phyloP scores from a whole-genome alignment of 2,113 vertebrate genomes.

The Zonotrichia leucophrys region DNA sequence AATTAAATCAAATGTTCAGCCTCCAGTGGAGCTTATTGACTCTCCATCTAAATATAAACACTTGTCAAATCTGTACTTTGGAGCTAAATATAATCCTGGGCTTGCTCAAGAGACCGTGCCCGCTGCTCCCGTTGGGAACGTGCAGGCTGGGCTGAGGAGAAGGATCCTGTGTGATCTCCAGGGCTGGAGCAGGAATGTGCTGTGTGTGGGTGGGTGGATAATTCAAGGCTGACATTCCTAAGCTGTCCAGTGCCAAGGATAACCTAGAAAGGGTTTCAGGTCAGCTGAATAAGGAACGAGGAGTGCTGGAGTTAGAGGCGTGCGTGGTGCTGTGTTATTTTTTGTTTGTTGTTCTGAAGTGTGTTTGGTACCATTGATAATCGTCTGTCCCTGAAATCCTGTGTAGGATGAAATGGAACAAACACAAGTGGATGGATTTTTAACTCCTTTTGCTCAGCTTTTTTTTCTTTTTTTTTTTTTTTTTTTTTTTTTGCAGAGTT shows the following conservation, averaged over 20 bases:
- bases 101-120: not conserved
- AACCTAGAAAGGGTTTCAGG: not conserved
- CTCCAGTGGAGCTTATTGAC: not conserved
- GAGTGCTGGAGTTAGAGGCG: not conserved
- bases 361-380: not conserved
- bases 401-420: not conserved
- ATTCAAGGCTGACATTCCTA: not conserved
- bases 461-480: not conserved
- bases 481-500: not conserved
- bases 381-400: not conserved
- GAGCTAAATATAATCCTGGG: not conserved
- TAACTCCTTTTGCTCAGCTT: not conserved
- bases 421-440: not conserved
- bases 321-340: not conserved
- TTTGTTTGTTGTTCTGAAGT: not conserved
- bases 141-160: not conserved
- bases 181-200: not conserved
- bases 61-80: not conserved
- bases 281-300: not conserved
- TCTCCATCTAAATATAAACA: not conserved
- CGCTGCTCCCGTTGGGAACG: rapidly evolving
- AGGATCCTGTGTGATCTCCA: not conserved
- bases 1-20: not conserved
- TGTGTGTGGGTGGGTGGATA: not conserved
- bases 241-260: not conserved